Base-by-base conservation (phyloP, 2,113 vertebrate species). In the zebrafish (Danio rerio) region DNA sequence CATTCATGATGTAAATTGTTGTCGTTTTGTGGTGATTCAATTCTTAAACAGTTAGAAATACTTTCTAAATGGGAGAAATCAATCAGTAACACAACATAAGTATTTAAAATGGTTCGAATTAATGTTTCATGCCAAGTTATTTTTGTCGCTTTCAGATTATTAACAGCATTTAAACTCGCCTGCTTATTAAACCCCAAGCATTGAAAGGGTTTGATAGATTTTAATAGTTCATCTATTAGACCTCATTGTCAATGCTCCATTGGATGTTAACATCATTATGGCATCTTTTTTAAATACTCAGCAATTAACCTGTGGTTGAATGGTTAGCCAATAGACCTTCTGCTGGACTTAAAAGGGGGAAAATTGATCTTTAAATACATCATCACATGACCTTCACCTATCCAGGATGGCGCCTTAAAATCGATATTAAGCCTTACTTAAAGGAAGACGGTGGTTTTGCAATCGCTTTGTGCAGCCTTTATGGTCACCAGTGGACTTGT, bases 381-480 rank as follows among this genome's bases (percentile, higher is more conserved):
- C 61, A 40, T 43, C 9, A 71, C 6, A 15, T 77, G 81, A 76
- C 63, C 58, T 59, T 50, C 15, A 42, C 75, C 66, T 56, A 40
- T 15, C 31, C 55, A 65, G 42, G n/a, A 5, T 7, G 12, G 15
- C 6, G 2, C 15, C 13, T 10, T 15, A 13, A 1, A 49, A 43
- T 80, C 62, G 0, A 61, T 82, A 58, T 47, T 16, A 49, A n/a
- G 20, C 12, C 62, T 81, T 65, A 52, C n/a, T 49, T 47, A 0
- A n/a, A 21, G 49, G 58, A 77, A 77, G 20, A 16, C 2, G 13
- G 5, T 62, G 13, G 18, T 62, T 61, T 63, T 0, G 5, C 2
- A 6, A 10, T 21, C 43, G 18, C 53, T 49, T 15, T 16, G 74
- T 76, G 12, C 7, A 9, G 43, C 43, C 21, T 77, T 62, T 77